Evolutionary conservation across 2,113 vertebrate genomes (phyloP).

Genomic region (Lasiurus borealis): DNA sequence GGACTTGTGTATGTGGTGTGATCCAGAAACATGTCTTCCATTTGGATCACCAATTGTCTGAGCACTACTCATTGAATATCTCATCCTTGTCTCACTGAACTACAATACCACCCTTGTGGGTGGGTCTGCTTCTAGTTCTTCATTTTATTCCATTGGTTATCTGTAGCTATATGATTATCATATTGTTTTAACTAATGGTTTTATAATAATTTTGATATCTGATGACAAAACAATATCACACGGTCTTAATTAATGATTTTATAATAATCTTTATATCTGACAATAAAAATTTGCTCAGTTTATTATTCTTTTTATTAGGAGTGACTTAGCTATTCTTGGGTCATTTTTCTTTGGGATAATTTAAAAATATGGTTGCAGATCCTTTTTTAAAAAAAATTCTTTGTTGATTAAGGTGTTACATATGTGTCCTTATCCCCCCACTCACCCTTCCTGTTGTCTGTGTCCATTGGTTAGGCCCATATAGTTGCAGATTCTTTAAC

Average conservation of each 20-base stretch:
- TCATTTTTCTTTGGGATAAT: neutral
- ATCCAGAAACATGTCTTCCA: neutral
- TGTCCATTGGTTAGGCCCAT: too few species aligned
- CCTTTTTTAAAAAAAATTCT: neutral
- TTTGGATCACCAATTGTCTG: neutral
- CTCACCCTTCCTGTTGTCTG: too few species aligned
- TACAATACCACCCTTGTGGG: neutral
- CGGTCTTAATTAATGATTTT: neutral
- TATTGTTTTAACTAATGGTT: neutral
- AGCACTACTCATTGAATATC: neutral
- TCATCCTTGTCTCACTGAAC: neutral
- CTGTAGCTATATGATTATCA: neutral
- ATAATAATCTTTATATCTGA: slow-evolving; percentile 3
- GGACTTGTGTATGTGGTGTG: neutral
- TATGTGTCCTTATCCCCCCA: too few species aligned
- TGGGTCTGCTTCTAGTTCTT: neutral
- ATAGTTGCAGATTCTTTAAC: neutral
- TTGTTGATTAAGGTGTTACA: too few species aligned
- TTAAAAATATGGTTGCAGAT: neutral
- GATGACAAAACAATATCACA: neutral
- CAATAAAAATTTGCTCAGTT: neutral
- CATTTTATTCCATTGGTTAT: neutral
- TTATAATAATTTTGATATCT: slow-evolving; percentile 25
- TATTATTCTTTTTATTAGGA: neutral
- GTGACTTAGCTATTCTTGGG: neutral